Percentiles rank a stretch among this genome's conserved stretches.
These are phyloP conservation scores for Orussus abietinus DNA, from an alignment of 1,140 invertebrate species.

Conservation along the genomic window DNA sequence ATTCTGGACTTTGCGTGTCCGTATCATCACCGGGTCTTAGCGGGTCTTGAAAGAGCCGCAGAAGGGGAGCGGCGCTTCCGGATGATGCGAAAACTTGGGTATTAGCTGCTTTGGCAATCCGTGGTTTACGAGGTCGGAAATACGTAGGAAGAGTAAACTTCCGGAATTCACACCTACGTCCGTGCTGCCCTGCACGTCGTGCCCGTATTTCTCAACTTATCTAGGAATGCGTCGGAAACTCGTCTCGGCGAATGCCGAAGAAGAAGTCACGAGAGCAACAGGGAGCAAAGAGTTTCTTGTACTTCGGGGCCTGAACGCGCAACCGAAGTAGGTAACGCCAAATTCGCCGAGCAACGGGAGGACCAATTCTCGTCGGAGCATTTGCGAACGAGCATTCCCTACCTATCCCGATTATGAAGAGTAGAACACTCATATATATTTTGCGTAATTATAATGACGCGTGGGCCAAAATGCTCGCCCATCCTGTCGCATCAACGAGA, in stretches of 20 bases:
- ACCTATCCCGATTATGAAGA: slow-evolving; percentile 41
- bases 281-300: too few relatives aligned
- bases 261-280: slow-evolving; percentile 4
- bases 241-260: slow-evolving; percentile 15
- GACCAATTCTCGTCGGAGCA: too few relatives aligned
- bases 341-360: too few relatives aligned
- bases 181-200: too few relatives aligned
- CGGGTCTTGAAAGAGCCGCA: slow-evolving; percentile 45
- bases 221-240: too few relatives aligned
- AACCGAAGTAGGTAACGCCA: too few relatives aligned
- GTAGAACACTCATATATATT: slow-evolving; percentile 41
- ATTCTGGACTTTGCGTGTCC: too few relatives aligned
- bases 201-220: too few relatives aligned
- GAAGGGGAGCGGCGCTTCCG: slow-evolving; percentile 44
- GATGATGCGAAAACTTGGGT: slow-evolving; percentile 54
- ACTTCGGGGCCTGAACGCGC: too few relatives aligned
- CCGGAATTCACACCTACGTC: too few relatives aligned
- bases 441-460: slow-evolving; percentile 47
- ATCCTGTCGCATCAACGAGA: slow-evolving; percentile 33
- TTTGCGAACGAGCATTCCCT: too few relatives aligned
- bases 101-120: slow-evolving; percentile 50
- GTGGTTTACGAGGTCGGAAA: slow-evolving; percentile 40
- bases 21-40: slow-evolving; percentile 51
- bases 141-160: slow-evolving; percentile 12
- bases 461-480: slow-evolving; percentile 45